These are phyloP conservation scores for Ramazzottius varieornatus DNA, from an alignment of 2,888 invertebrate species.

Conservation along the genomic window DNA sequence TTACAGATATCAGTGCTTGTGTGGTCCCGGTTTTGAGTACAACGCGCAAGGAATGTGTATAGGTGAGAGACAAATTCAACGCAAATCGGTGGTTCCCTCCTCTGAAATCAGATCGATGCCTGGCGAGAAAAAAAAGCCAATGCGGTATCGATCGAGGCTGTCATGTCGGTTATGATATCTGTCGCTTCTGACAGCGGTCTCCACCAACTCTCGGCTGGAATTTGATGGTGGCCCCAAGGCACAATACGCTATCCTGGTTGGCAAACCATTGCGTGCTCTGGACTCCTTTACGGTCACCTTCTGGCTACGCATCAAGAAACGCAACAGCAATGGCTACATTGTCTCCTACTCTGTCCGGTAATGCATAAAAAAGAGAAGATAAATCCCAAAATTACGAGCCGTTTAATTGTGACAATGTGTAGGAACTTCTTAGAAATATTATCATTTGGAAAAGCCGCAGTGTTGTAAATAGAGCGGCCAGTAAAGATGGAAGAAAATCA, in stretches of 20 bases:
- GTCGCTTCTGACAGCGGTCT: constrained; percentile 15
- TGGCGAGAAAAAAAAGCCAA: too few species aligned
- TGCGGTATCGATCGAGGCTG: too few species aligned
- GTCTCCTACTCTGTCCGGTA: background rate
- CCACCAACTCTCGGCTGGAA: constrained; percentile 18
- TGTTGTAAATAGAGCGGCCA: too few species aligned
- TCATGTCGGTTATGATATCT: too few species aligned
- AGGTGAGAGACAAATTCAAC: constrained; percentile 14
- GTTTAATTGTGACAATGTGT: background rate
- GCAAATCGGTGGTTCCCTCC: background rate
- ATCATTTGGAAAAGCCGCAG: too few species aligned
- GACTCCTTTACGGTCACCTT: constrained; percentile 18
- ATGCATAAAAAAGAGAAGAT: too few species aligned
- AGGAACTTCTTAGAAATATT: too few species aligned
- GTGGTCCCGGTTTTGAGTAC: constrained; percentile 23
- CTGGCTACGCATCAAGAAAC: constrained; percentile 15
- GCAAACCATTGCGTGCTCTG: constrained; percentile 18
- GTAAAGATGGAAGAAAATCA: background rate
- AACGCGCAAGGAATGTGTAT: constrained; percentile 21
- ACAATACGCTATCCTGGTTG: constrained; percentile 17
- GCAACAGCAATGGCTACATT: background rate
- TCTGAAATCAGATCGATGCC: background rate
- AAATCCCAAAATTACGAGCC: background rate
- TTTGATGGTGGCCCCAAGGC: constrained; percentile 12
- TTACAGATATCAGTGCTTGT: constrained; percentile 20